Percentiles rank a stretch among this genome's conserved stretches.
These are phyloP conservation scores for Crax fasciolata DNA, from an alignment of 2,797 vertebrate genomes.

Conservation along the genomic window DNA sequence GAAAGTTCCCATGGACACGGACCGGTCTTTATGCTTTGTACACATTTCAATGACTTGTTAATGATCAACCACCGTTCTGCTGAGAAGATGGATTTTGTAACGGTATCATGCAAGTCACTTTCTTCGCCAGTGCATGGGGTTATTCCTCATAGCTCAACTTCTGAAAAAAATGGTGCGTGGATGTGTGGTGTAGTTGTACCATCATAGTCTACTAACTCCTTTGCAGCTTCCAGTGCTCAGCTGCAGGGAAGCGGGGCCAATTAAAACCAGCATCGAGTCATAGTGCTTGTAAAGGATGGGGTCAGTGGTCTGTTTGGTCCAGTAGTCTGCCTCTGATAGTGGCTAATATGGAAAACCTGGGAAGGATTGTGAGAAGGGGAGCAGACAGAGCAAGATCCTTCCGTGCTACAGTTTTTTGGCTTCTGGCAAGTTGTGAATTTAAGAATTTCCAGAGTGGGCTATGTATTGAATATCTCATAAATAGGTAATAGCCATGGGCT, in stretches of 20 bases:
- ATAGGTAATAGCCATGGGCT: background rate
- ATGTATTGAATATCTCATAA: background rate
- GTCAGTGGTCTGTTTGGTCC: background rate
- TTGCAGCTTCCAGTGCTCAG: background rate
- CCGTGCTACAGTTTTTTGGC: background rate
- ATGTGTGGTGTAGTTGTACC: background rate
- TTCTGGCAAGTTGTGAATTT: background rate
- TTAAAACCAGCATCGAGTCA: background rate
- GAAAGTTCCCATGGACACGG: slow-evolving; percentile 64
- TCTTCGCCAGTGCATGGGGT: background rate
- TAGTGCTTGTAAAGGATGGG: background rate
- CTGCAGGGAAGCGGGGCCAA: background rate
- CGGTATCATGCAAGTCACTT: background rate
- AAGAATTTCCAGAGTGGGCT: background rate
- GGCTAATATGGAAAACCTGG: background rate
- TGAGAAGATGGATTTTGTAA: background rate
- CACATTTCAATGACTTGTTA: slow-evolving; percentile 60
- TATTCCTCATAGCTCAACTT: background rate
- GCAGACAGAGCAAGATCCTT: background rate
- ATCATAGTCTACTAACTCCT: background rate
- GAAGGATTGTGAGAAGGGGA: background rate
- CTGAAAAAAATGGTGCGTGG: background rate
- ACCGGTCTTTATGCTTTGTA: slow-evolving; percentile 54
- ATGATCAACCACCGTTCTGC: slow-evolving; percentile 42
- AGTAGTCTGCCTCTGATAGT: background rate